These are phyloP conservation scores for Torymus aiolomorphi DNA, from an alignment of 2,888 invertebrate species.

Conservation along the genomic window DNA sequence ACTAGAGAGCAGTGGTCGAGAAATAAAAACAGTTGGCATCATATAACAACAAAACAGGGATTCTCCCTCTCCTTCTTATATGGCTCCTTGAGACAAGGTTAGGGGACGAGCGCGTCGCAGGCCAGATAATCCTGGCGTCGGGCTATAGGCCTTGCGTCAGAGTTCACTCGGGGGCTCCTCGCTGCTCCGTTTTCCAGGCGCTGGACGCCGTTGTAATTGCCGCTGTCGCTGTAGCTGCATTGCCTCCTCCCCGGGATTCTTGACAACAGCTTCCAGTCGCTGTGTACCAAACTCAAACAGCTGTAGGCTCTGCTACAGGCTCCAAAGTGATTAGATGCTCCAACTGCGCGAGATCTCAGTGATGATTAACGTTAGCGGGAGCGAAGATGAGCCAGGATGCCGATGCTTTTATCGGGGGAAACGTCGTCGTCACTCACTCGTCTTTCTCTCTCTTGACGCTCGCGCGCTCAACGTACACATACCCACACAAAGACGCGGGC, in stretches of 20 bases:
- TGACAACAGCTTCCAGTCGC: no score
- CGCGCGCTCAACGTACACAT: slow-evolving; percentile 17
- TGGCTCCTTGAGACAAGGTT: slow-evolving; percentile 5
- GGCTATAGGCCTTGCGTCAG: neutral
- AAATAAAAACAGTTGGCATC: slow-evolving; percentile 30
- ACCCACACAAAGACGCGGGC: neutral
- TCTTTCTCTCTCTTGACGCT: slow-evolving; percentile 18
- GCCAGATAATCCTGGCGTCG: neutral
- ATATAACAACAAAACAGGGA: slow-evolving; percentile 37
- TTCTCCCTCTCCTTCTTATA: neutral
- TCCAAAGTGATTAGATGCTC: no score
- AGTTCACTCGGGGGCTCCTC: neutral
- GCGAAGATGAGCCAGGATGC: neutral
- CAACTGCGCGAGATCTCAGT: slow-evolving; percentile 24
- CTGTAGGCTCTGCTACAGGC: no score
- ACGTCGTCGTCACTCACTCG: neutral
- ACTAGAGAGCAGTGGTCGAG: neutral
- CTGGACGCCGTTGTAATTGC: no score
- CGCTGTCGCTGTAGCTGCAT: no score
- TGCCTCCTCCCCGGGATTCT: no score
- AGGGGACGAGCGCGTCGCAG: neutral
- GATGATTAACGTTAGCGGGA: slow-evolving; percentile 1
- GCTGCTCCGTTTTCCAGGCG: no score
- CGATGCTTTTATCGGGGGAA: no score
- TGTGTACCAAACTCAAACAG: no score